These are phyloP conservation scores for Anagrus nilaparvatae DNA, from an alignment of 1,140 invertebrate genomes.

Conservation along the genomic window DNA sequence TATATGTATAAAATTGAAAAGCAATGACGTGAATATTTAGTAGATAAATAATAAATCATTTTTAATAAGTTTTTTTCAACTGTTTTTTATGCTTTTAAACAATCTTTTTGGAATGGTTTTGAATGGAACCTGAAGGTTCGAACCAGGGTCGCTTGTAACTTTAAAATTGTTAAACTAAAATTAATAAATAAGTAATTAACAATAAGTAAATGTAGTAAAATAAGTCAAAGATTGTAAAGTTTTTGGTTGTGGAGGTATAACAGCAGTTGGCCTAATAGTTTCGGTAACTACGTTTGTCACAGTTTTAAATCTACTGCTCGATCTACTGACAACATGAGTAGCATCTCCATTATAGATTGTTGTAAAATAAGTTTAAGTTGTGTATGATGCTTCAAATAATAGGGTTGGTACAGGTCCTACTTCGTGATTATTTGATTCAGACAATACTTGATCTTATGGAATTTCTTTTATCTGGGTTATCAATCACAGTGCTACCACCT, in stretches of 20 bases:
- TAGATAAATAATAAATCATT: too few species aligned
- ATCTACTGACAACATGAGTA: constrained; percentile 64
- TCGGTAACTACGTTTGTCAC: constrained; percentile 76
- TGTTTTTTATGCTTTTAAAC: too few species aligned
- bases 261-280: constrained; percentile 60
- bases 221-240: constrained; percentile 69
- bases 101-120: too few species aligned
- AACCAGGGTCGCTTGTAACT: too few species aligned
- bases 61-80: too few species aligned
- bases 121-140: too few species aligned
- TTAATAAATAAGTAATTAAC: too few species aligned
- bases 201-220: constrained; percentile 83
- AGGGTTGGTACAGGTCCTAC: constrained; percentile 67
- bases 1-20: too few species aligned
- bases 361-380: constrained; percentile 80
- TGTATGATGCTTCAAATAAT: constrained; percentile 74
- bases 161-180: too few species aligned
- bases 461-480: constrained; percentile 43
- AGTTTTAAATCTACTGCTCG: constrained; percentile 71
- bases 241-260: constrained; percentile 32
- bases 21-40: too few species aligned
- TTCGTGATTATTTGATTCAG: constrained; percentile 74
- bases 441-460: constrained; percentile 66
- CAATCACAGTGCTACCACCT: constrained; percentile 51
- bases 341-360: constrained; percentile 73